Evolutionary conservation across 2,113 vertebrate genomes (phyloP).

Genomic region (Sinosuthora webbiana): DNA sequence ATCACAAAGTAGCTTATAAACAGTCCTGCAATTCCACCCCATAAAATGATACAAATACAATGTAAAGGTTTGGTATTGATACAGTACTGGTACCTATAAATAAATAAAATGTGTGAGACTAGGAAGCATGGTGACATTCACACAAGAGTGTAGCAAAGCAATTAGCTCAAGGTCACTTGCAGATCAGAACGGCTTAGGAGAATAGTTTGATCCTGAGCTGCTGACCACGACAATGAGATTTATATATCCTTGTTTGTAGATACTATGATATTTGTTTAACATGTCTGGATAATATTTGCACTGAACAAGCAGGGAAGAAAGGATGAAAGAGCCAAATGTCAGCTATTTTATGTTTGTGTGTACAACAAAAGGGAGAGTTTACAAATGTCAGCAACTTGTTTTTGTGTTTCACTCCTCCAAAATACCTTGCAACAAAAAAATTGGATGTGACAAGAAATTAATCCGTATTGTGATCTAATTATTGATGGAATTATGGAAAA

Average conservation of each 20-base stretch:
- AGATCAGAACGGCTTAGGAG: not conserved
- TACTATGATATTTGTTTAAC: constrained; percentile 9
- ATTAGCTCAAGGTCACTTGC: not conserved
- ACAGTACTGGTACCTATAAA: not conserved
- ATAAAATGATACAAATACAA: not conserved
- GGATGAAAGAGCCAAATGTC: not conserved
- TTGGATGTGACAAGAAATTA: constrained; percentile 78
- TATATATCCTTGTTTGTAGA: not conserved
- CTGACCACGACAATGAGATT: not conserved
- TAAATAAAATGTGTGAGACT: not conserved
- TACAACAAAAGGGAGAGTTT: not conserved
- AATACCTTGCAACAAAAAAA: constrained; percentile 65
- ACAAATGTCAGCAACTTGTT: constrained; percentile 29
- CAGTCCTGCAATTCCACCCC: not conserved
- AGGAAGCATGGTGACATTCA: not conserved
- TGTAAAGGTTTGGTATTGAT: not conserved
- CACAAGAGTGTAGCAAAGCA: not conserved
- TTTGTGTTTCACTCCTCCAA: constrained; percentile 22
- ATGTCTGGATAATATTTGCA: not conserved
- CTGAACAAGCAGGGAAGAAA: not conserved
- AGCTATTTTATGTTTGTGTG: not conserved
- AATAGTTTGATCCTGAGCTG: not conserved
- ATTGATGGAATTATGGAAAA: constrained; percentile 71
- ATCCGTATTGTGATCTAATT: constrained; percentile 73
- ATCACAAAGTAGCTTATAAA: not conserved